Evolutionary conservation across 2,888 invertebrate genomes (phyloP).

Genomic region (Morpho achilles): DNA sequence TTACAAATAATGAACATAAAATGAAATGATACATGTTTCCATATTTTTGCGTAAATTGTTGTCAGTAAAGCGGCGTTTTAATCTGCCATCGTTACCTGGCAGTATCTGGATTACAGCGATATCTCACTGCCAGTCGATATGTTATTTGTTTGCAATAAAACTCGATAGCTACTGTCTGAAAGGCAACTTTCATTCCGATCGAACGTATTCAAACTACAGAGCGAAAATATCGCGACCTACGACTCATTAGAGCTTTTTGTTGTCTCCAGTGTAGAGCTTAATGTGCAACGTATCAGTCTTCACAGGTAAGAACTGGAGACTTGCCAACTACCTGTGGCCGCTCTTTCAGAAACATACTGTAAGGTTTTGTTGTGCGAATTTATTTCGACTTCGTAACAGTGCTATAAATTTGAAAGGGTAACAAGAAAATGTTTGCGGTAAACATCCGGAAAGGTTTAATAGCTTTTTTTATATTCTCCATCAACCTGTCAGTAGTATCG

Average conservation of each 20-base stretch:
- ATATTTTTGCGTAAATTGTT: conserved; percentile 8
- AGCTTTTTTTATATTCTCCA: conserved; percentile 40
- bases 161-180: conserved; percentile 22
- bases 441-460: conserved; percentile 20
- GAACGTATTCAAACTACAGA: conserved; percentile 27
- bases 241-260: conserved; percentile 52
- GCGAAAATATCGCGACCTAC: conserved; percentile 26
- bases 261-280: conserved; percentile 42
- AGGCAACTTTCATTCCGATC: conserved; percentile 23
- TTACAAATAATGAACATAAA: no score
- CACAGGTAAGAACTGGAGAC: conserved; percentile 60
- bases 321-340: conserved; percentile 75
- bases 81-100: conserved; percentile 71
- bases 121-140: conserved; percentile 47
- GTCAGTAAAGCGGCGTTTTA: conserved; percentile 72
- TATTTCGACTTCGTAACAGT: conserved; percentile 30
- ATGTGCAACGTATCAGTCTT: conserved; percentile 54
- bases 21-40: no score
- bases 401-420: conserved; percentile 26
- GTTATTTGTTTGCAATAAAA: conserved; percentile 38
- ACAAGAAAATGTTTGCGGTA: conserved; percentile 21
- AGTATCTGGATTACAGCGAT: conserved; percentile 62
- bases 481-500: conserved; percentile 51
- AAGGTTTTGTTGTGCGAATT: conserved; percentile 34
- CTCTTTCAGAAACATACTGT: conserved; percentile 51